Evolutionary conservation across 2,113 vertebrate genomes (phyloP).

Genomic region (Muntiacus muntjak): DNA sequence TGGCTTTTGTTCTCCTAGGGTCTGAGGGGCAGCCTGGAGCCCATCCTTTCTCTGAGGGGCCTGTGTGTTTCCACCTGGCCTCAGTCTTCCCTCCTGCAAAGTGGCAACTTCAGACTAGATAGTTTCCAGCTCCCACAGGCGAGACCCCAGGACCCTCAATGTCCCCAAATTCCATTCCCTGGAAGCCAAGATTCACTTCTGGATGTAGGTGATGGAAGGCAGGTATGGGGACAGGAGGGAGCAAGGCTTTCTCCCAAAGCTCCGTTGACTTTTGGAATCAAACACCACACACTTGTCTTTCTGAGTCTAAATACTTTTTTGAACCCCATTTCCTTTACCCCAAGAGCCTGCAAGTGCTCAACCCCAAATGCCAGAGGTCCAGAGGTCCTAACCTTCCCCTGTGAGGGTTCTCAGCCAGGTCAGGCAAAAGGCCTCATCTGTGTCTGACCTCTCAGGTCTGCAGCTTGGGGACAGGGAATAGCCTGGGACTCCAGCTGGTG

Average conservation of each 20-base stretch:
- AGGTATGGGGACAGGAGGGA: background rate
- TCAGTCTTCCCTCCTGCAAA: background rate
- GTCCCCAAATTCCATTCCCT: background rate
- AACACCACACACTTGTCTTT: background rate
- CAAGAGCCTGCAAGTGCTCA: accelerated
- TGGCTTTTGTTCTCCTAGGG: background rate
- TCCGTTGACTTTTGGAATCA: background rate
- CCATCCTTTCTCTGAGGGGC: background rate
- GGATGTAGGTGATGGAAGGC: background rate
- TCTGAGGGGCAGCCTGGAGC: background rate
- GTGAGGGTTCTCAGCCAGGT: background rate
- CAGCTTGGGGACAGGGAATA: background rate
- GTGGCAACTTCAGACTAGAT: background rate
- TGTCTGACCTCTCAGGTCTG: background rate
- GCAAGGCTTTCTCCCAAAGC: background rate
- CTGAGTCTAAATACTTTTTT: background rate
- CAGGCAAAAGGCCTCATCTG: background rate
- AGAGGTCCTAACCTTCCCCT: background rate
- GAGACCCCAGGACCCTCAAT: background rate
- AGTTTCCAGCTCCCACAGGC: background rate
- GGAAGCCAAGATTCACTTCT: background rate
- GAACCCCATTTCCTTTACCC: background rate
- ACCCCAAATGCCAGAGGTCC: background rate
- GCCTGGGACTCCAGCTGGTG: background rate
- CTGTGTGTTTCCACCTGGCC: background rate